phyloP scores from a whole-genome alignment of 2,888 invertebrate species.

The Melinopterus prodromus region DNA sequence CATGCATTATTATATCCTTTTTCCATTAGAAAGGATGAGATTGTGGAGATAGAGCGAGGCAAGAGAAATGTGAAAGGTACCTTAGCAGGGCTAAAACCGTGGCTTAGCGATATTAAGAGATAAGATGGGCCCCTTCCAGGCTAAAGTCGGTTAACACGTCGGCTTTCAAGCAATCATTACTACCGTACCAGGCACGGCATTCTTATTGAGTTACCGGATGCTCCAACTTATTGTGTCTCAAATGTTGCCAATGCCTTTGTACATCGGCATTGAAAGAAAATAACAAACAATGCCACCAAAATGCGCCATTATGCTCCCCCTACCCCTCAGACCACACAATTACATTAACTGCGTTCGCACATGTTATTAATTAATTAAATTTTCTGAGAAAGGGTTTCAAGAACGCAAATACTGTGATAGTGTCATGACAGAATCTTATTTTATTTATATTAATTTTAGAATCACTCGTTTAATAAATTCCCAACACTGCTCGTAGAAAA shows the following conservation, averaged over 20 bases:
- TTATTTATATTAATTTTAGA: too few species aligned
- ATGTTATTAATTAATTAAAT: background rate
- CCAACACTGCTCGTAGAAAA: too few species aligned
- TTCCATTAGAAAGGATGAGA: background rate
- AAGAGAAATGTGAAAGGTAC: background rate
- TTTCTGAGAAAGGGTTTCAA: background rate
- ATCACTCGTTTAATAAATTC: too few species aligned
- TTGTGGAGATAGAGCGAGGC: background rate
- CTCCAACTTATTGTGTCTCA: conserved; percentile 4
- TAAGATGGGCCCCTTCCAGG: background rate
- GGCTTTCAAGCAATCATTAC: conserved; percentile 4
- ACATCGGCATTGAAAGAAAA: background rate
- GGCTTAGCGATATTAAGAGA: conserved; percentile 4
- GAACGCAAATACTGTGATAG: too few species aligned
- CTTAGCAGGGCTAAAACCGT: background rate
- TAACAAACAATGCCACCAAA: background rate
- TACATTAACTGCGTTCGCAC: background rate
- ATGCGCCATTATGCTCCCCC: background rate
- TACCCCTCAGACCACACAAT: background rate
- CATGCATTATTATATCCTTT: background rate
- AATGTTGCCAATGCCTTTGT: background rate
- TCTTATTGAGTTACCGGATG: background rate
- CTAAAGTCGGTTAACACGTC: background rate
- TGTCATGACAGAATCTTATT: too few species aligned
- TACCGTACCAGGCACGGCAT: background rate